Conservation (phyloP, 2,113 vertebrate genomes). For the Labrus mixtus region DNA sequence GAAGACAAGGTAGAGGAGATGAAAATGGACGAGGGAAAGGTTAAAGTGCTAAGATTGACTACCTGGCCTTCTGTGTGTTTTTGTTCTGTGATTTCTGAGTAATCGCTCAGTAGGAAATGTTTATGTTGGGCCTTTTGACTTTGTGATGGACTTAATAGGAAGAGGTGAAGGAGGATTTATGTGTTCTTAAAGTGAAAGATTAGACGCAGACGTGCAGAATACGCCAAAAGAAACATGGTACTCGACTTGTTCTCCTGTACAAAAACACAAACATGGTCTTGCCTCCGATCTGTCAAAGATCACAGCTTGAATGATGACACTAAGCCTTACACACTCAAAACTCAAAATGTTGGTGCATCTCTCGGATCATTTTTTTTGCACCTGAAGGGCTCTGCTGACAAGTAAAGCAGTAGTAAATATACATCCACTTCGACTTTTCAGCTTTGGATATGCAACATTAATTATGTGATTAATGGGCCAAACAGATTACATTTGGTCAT, state of each 20-base stretch:
- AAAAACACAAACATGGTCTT: not conserved
- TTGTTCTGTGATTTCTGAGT: not conserved
- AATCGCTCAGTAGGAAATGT: not conserved
- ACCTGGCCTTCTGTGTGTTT: not conserved
- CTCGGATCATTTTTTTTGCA: no score
- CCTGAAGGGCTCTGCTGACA: not conserved
- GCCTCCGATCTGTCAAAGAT: not conserved
- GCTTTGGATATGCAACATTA: no score
- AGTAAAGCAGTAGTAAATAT: not conserved
- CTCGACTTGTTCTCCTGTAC: not conserved
- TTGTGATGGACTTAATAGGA: not conserved
- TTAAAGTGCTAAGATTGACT: slow-evolving; percentile 11
- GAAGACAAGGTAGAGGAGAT: slow-evolving; percentile 1
- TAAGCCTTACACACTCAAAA: no score
- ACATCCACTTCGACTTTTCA: no score
- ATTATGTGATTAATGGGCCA: no score
- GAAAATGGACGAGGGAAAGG: not conserved
- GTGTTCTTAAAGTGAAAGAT: slow-evolving; percentile 9
- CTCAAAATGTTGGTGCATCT: no score
- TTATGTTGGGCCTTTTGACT: not conserved
- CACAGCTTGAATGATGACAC: no score
- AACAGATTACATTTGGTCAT: no score
- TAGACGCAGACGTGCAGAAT: not conserved
- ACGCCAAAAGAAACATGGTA: slow-evolving; percentile 12
- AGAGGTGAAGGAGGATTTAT: slow-evolving; percentile 7